Evolutionary conservation across 2,888 invertebrate genomes (phyloP).

Genomic region (Rhopalosiphum nymphaeae): DNA sequence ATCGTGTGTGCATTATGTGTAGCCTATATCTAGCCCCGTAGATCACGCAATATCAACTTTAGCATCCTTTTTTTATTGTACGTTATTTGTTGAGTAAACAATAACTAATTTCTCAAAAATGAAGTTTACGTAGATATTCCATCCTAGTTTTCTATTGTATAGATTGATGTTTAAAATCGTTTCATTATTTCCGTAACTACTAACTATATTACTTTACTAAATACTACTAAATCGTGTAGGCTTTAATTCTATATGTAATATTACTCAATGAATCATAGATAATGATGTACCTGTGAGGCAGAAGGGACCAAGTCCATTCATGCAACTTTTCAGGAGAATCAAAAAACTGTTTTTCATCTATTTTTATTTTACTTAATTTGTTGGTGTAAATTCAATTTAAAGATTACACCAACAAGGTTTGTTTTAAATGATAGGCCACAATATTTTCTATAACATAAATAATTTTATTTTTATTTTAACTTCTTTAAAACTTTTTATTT

Average conservation of each 20-base stretch:
- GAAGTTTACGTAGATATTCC: neutral
- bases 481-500: too few relatives aligned
- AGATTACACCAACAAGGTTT: too few relatives aligned
- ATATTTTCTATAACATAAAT: too few relatives aligned
- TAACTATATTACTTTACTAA: neutral
- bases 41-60: neutral
- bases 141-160: neutral
- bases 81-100: neutral
- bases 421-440: too few relatives aligned
- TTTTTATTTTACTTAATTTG: too few relatives aligned
- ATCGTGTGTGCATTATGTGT: neutral
- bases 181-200: neutral
- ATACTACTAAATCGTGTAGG: neutral
- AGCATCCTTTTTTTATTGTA: neutral
- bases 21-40: neutral
- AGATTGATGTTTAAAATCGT: neutral
- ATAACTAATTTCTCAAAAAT: neutral
- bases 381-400: too few relatives aligned
- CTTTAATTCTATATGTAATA: neutral
- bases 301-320: too few relatives aligned
- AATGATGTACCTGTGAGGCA: too few relatives aligned
- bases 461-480: too few relatives aligned
- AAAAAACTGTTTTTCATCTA: too few relatives aligned
- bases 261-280: neutral
- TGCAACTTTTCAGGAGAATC: too few relatives aligned